Evolutionary conservation across 53 echinoderm and acorn worm genomes (phyloP).

Genomic region (Glandiceps talaboti): DNA sequence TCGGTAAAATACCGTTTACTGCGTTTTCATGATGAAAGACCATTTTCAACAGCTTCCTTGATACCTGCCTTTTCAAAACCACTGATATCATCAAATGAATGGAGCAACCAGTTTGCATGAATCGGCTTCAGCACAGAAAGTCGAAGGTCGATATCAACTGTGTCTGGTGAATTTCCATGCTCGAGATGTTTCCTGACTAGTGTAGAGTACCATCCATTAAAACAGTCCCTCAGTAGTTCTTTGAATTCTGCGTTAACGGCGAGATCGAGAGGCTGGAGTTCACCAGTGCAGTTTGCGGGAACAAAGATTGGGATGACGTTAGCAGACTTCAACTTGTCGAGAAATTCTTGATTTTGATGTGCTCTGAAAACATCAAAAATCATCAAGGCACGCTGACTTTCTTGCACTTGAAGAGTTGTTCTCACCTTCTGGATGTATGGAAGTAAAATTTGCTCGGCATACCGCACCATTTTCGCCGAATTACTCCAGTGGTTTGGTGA

Average conservation of each 20-base stretch:
- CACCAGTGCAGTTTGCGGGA: neutral
- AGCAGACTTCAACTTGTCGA: neutral
- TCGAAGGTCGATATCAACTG: neutral
- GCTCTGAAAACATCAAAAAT: constrained; percentile 21
- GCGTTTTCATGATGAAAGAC: too few relatives aligned
- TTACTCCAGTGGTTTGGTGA: constrained; percentile 23
- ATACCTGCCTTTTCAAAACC: constrained; percentile 1
- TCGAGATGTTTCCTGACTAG: neutral
- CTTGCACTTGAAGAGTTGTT: neutral
- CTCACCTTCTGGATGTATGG: constrained; percentile 6
- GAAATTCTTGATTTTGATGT: constrained; percentile 1
- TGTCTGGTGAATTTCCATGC: neutral
- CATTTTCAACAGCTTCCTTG: neutral
- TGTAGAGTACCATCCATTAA: neutral
- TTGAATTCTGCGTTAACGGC: too few relatives aligned
- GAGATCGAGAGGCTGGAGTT: too few relatives aligned
- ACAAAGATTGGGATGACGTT: neutral
- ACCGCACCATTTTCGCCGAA: neutral
- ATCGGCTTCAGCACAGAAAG: neutral
- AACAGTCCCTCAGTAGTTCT: neutral
- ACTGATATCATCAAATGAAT: constrained; percentile 4
- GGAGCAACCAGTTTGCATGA: neutral
- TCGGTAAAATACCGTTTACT: too few relatives aligned
- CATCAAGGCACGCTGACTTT: neutral
- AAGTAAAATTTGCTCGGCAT: neutral